Conservation (phyloP, 2,888 invertebrate species). For the Sinhomidia bicolor region DNA sequence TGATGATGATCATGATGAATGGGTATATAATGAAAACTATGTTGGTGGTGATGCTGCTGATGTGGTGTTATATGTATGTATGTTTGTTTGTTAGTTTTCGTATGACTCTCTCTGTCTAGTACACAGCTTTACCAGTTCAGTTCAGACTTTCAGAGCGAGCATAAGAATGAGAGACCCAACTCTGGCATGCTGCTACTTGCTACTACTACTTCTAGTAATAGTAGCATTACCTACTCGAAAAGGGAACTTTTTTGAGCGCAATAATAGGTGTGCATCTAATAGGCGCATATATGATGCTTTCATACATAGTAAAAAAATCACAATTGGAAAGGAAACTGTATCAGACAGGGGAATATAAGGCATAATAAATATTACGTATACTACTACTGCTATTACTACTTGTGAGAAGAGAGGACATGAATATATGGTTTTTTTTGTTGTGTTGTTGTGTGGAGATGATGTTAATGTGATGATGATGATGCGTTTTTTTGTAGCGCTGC, state of each 20-base stretch:
- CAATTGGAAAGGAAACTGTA: slow-evolving; percentile 9
- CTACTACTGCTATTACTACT: too few species aligned
- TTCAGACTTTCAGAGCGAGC: neutral
- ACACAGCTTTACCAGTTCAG: too few species aligned
- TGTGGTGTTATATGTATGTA: neutral
- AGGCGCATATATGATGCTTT: neutral
- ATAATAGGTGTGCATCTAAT: neutral
- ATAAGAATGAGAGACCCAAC: slow-evolving; percentile 2
- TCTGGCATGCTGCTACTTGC: too few species aligned
- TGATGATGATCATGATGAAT: slow-evolving; percentile 15
- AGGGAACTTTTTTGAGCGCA: too few species aligned
- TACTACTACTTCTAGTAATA: too few species aligned
- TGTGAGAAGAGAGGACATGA: too few species aligned
- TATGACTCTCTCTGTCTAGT: neutral
- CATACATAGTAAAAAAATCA: neutral
- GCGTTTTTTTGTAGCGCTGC: neutral
- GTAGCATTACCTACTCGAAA: too few species aligned
- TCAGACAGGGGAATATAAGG: neutral
- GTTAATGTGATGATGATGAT: neutral
- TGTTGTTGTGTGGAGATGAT: neutral
- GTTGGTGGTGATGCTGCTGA: neutral
- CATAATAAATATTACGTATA: neutral
- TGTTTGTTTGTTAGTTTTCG: too few species aligned
- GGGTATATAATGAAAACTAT: slow-evolving; percentile 27
- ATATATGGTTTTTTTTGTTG: slow-evolving; percentile 14